Percentiles rank a stretch among this genome's conserved stretches.
These are phyloP conservation scores for Darevskia mixta DNA, from an alignment of 2,797 vertebrate species.

Conservation along the genomic window DNA sequence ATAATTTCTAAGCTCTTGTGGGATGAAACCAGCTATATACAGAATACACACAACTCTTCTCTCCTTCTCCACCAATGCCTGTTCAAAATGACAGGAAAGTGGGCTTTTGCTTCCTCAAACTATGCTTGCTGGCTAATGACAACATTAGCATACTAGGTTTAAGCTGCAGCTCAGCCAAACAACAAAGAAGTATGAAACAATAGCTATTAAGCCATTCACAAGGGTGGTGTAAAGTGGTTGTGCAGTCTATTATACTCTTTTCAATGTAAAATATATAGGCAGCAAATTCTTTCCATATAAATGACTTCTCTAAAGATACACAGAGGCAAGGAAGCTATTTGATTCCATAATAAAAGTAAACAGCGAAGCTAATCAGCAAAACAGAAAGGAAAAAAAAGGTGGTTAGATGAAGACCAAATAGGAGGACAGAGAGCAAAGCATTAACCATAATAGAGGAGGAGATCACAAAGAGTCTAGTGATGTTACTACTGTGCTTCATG, in stretches of 20 bases:
- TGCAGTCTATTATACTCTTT: neutral
- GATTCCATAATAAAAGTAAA: slow-evolving; percentile 88
- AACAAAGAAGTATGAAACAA: neutral
- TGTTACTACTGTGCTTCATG: slow-evolving; percentile 94
- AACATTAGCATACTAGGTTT: neutral
- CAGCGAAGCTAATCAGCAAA: slow-evolving; percentile 85
- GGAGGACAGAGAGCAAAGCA: slow-evolving; percentile 84
- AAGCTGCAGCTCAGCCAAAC: neutral
- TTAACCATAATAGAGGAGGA: slow-evolving; percentile 95
- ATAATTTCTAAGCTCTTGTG: neutral
- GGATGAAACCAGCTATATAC: neutral
- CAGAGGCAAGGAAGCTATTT: slow-evolving; percentile 44
- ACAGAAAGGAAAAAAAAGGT: slow-evolving; percentile 85
- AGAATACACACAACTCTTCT: neutral
- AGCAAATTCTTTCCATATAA: neutral
- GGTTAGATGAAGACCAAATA: slow-evolving; percentile 89
- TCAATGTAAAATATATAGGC: neutral
- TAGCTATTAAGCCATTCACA: neutral
- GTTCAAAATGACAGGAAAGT: neutral
- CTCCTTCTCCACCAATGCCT: neutral
- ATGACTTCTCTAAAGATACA: accelerated
- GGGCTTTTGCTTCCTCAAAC: neutral
- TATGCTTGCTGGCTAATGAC: neutral
- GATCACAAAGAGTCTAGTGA: slow-evolving; percentile 94
- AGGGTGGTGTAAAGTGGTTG: neutral